A percentile compares a stretch with the other conserved stretches of the same genome.
Conservation (phyloP, 1,140 invertebrate species). For the Papilio xuthus region DNA sequence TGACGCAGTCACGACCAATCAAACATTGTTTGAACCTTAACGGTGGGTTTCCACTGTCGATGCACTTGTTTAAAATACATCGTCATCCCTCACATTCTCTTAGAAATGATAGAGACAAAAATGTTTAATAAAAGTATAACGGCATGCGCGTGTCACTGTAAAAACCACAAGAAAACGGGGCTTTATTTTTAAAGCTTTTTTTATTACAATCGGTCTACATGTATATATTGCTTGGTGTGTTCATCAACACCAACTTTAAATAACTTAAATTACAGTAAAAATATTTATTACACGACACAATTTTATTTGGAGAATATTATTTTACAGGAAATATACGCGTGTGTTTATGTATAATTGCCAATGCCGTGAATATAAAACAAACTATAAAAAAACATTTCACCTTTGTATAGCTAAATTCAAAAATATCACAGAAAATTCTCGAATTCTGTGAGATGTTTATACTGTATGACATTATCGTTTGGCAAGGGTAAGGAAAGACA, state of each 20-base stretch:
- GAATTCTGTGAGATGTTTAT: not conserved
- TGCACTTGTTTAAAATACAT: too few relatives aligned
- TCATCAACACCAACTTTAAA: not conserved
- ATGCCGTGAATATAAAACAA: too few relatives aligned
- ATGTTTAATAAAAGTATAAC: too few relatives aligned
- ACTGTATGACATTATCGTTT: not conserved
- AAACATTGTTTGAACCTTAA: not conserved
- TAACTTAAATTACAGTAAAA: not conserved
- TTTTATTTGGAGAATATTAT: too few relatives aligned
- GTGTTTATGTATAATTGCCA: too few relatives aligned
- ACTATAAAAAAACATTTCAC: too few relatives aligned
- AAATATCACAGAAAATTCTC: not conserved
- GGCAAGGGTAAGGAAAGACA: not conserved
- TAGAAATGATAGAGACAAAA: too few relatives aligned
- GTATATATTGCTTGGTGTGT: not conserved
- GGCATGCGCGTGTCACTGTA: not conserved
- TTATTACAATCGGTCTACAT: not conserved
- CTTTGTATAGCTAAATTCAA: not conserved
- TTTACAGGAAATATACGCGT: too few relatives aligned
- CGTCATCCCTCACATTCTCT: too few relatives aligned
- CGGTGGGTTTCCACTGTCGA: too few relatives aligned
- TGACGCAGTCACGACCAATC: not conserved
- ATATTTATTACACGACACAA: too few relatives aligned
- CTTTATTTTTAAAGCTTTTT: slow-evolving; percentile 1
- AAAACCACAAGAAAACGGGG: not conserved